Evolutionary conservation across 2,113 vertebrate species (phyloP), one percentile per base, ranked within the genome.

Genomic region (Poecile atricapillus): DNA sequence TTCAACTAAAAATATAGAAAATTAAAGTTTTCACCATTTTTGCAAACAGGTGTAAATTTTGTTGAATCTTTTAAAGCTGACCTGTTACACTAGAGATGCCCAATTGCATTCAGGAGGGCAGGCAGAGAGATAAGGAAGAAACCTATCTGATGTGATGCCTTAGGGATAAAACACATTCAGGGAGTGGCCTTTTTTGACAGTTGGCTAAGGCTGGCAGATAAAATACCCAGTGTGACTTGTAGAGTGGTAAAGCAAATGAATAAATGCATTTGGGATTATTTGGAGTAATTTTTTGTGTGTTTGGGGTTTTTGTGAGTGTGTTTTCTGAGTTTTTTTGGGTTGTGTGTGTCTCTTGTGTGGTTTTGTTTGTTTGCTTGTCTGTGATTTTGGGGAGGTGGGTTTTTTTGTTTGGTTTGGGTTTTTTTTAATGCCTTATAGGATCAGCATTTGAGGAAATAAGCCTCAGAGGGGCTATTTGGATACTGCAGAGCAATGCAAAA

Each of bases 301-400:
- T 76, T 58, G 33, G 23, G 6, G 46, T 0, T 52, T 44, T 60
- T 68, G 39, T 19, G 14, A 27, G 37, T 23, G 33, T 25, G 44
- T 2, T 3, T 65, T 35, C 7, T 56, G 13, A 9, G 1, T 5
- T 24, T 52, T n/a, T n/a, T 43, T n/a, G 14, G 13, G 8, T 8
- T 46, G 25, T 46, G 12, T 19, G 13, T 47, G 22, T 14, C 10
- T n/a, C n/a, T n/a, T 65, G 23, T 8, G 49, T 55, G 33, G 6
- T 52, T 43, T 44, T 4, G 25, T 14, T 24, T 22, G 12, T 47
- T 59, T 70, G 27, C 7, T 73, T 53, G 39, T 39, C 39, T 39
- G 43, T 28, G 19, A 25, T 14, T 43, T 53, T 5, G 1, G 28
- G 12, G 11, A 10, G 12, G 2, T 1, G 5, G 6, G 2, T 1